Conservation (phyloP, 2,113 vertebrate genomes). For the Alligator mississippiensis region DNA sequence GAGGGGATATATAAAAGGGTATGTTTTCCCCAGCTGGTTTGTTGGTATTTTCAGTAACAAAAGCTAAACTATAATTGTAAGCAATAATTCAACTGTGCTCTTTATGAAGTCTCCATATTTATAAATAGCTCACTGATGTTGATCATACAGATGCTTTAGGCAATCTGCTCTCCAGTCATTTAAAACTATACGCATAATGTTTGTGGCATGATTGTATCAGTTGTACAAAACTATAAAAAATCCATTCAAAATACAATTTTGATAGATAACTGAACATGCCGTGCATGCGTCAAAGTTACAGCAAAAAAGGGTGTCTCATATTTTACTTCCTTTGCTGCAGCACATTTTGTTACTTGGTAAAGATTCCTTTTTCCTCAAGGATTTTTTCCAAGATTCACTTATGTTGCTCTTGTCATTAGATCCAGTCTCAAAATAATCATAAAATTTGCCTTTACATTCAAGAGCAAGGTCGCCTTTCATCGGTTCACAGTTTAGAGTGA, state of each 20-base stretch:
- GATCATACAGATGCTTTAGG: constrained; percentile 49
- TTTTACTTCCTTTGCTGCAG: constrained; percentile 82
- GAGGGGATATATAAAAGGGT: constrained; percentile 54
- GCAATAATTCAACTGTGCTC: constrained; percentile 51
- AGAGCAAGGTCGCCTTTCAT: constrained; percentile 70
- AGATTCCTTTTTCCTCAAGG: constrained; percentile 79
- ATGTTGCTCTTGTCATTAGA: constrained; percentile 74
- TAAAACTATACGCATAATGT: constrained; percentile 36
- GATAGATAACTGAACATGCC: constrained; percentile 66
- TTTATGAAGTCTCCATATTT: constrained; percentile 63
- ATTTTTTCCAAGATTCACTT: constrained; percentile 84
- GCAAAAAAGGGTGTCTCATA: constrained; percentile 68
- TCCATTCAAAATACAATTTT: constrained; percentile 74
- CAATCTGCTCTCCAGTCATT: constrained; percentile 74
- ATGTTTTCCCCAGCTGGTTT: constrained; percentile 71
- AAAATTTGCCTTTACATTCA: constrained; percentile 82
- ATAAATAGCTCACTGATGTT: constrained; percentile 65
- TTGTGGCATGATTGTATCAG: constrained; percentile 71
- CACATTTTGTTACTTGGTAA: constrained; percentile 78
- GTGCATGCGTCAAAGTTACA: constrained; percentile 58
- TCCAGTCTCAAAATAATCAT: constrained; percentile 81
- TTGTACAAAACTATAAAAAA: constrained; percentile 81
- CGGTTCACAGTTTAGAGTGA: constrained; percentile 76
- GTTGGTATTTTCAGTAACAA: constrained; percentile 65
- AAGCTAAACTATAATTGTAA: constrained; percentile 68